phyloP scores from a whole-genome alignment of 2,888 invertebrate genomes.

The Frankliniella fusca region DNA sequence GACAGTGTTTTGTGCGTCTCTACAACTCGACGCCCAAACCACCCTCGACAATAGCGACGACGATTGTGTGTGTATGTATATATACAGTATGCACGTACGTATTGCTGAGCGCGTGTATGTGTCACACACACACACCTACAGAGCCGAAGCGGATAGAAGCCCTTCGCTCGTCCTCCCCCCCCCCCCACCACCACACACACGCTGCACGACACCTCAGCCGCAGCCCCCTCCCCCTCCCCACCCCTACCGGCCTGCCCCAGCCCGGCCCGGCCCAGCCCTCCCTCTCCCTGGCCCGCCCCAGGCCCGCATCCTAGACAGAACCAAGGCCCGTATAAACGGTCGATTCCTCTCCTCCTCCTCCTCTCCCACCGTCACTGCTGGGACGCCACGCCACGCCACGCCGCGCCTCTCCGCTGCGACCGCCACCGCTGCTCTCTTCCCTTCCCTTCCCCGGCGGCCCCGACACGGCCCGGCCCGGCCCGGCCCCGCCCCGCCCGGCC shows the following conservation, averaged over 20 bases:
- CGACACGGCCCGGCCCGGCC: no score
- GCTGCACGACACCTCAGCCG: slow-evolving; percentile 11
- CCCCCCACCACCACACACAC: background rate
- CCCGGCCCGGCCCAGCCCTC: background rate
- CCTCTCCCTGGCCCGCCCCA: background rate
- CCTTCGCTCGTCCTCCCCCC: background rate
- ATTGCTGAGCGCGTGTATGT: no score
- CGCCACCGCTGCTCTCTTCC: slow-evolving; percentile 10
- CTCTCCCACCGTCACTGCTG: no score
- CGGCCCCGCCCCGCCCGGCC: background rate
- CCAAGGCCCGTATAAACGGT: slow-evolving; percentile 25
- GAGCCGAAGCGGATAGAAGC: no score
- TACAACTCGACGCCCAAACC: no score
- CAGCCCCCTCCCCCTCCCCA: background rate
- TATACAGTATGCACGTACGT: no score
- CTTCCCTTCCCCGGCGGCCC: slow-evolving; percentile 14
- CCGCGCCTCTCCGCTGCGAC: background rate
- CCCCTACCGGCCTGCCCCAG: background rate
- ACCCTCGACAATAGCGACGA: no score
- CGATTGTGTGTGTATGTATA: no score
- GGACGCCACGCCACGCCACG: no score
- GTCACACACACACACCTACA: background rate
- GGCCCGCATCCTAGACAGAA: slow-evolving; percentile 19
- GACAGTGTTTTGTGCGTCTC: no score
- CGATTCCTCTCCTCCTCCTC: slow-evolving; percentile 8